Evolutionary conservation across 2,888 invertebrate species (phyloP).

Genomic region (Tenthredo mesomela): DNA sequence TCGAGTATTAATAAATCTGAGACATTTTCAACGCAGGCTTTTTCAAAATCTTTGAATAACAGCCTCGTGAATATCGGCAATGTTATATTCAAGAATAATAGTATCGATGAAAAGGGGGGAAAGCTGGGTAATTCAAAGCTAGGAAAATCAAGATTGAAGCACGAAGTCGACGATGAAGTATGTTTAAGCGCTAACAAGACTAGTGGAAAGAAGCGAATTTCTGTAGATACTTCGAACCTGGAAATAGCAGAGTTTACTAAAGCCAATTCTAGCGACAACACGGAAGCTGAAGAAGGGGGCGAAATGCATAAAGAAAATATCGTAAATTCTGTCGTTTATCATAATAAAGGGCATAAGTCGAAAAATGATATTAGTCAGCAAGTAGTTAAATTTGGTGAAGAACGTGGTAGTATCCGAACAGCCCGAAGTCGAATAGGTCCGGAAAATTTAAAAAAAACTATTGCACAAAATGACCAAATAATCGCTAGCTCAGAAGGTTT

Average conservation of each 20-base stretch:
- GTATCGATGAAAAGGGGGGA: slow-evolving; percentile 15
- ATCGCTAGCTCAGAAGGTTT: background rate
- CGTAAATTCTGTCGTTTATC: background rate
- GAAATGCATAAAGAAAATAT: slow-evolving; percentile 1
- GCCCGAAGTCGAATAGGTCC: background rate
- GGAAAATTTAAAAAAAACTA: background rate
- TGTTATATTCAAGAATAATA: slow-evolving; percentile 60
- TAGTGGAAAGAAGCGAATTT: slow-evolving; percentile 32
- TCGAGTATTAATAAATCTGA: slow-evolving; percentile 69
- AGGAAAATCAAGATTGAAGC: background rate
- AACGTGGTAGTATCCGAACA: background rate
- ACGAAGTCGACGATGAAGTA: background rate
- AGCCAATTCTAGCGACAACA: background rate
- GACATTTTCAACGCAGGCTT: slow-evolving; percentile 65
- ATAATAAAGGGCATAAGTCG: background rate
- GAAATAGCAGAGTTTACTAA: slow-evolving; percentile 49
- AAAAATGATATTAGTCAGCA: background rate
- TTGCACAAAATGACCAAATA: background rate
- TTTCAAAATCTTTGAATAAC: slow-evolving; percentile 69
- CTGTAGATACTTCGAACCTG: slow-evolving; percentile 46
- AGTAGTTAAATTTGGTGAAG: background rate
- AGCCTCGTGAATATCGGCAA: slow-evolving; percentile 69
- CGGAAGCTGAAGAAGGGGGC: background rate
- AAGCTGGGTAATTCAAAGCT: slow-evolving; percentile 47
- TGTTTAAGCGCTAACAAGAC: background rate